These are phyloP conservation scores for Platalea minor DNA, from an alignment of 2,797 vertebrate species.

Conservation along the genomic window DNA sequence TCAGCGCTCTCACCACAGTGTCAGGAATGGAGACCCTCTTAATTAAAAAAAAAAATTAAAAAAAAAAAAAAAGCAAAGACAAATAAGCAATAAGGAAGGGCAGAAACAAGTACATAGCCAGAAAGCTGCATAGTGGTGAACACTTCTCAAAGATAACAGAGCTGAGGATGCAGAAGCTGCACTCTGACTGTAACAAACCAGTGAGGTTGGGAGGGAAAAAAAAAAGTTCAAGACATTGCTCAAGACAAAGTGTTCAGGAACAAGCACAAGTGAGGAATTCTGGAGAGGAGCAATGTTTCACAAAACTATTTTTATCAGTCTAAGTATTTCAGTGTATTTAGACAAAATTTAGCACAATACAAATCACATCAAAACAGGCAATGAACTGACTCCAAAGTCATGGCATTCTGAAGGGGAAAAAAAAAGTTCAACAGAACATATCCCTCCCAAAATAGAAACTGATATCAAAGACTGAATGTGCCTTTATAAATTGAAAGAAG, in stretches of 20 bases:
- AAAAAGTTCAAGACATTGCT: not conserved
- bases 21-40: not conserved
- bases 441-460: slow-evolving; percentile 36
- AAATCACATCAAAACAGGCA: slow-evolving; percentile 5
- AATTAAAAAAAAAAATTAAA: not conserved
- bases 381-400: not conserved
- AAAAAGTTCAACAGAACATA: not conserved
- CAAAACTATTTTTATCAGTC: not conserved
- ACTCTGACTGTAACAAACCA: not conserved
- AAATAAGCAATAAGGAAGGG: not conserved
- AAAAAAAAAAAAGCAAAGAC: not conserved
- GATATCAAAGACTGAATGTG: not conserved
- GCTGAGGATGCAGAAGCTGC: not conserved
- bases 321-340: slow-evolving; percentile 35
- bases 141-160: not conserved
- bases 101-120: not conserved
- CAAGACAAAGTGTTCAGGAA: not conserved
- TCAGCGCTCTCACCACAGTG: not conserved
- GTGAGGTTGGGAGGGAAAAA: not conserved
- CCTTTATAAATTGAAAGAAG: slow-evolving; percentile 19
- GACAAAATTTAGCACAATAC: not conserved
- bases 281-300: not conserved
- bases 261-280: not conserved
- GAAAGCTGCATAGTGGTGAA: not conserved
- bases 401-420: not conserved